Conservation (phyloP, 2,888 invertebrate species). For the Myopa tessellatipennis region DNA sequence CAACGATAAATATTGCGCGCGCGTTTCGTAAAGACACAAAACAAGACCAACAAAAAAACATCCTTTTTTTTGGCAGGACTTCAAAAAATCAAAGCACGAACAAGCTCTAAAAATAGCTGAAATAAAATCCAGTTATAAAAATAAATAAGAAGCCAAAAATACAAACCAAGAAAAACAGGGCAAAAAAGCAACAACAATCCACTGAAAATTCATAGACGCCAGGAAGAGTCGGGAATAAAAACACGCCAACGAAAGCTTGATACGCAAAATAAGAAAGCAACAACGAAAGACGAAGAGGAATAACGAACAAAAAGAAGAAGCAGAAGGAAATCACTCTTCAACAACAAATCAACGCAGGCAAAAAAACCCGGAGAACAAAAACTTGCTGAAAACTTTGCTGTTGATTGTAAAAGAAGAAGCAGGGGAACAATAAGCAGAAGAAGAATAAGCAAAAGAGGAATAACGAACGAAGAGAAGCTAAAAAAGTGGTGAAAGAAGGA, state of each 20-base stretch:
- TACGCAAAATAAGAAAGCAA: constrained; percentile 13
- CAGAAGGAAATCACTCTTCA: no score
- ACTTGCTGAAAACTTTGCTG: constrained; percentile 23
- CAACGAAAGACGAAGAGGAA: not conserved
- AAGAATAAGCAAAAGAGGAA: constrained; percentile 10
- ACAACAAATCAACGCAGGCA: no score
- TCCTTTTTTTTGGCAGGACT: constrained; percentile 26
- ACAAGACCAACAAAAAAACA: constrained; percentile 17
- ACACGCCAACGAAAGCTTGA: not conserved
- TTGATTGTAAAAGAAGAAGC: no score
- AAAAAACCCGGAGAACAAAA: not conserved
- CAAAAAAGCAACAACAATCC: constrained; percentile 4
- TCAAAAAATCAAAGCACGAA: constrained; percentile 5
- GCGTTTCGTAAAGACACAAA: not conserved
- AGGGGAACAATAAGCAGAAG: not conserved
- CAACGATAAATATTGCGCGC: not conserved
- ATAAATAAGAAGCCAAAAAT: constrained; percentile 17
- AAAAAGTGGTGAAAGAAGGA: no score
- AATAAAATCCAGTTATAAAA: not conserved
- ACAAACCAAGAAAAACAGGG: not conserved
- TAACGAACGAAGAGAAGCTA: no score
- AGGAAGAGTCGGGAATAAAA: no score
- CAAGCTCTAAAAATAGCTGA: constrained; percentile 38
- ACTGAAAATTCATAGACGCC: no score
- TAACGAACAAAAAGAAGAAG: constrained; percentile 23